Evolutionary conservation across 2,888 invertebrate genomes (phyloP).

Genomic region (Criorhina ranunculi): DNA sequence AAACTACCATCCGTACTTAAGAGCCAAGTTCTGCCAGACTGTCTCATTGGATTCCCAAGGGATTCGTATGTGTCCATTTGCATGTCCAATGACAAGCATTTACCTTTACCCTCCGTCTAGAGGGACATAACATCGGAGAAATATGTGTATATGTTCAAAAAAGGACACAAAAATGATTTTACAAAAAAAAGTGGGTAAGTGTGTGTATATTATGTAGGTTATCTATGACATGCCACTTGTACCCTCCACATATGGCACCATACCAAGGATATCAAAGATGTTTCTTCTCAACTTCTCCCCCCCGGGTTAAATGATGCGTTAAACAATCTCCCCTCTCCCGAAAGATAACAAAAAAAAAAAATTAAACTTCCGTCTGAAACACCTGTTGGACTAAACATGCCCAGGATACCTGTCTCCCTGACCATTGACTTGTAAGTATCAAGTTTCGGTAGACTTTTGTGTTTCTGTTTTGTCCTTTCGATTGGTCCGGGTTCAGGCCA

Average conservation of each 20-base stretch:
- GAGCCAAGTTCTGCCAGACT: not conserved
- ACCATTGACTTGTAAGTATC: slow-evolving; percentile 64
- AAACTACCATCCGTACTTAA: slow-evolving; percentile 1
- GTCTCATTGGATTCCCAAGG: slow-evolving; percentile 1
- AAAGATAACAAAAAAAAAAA: not conserved
- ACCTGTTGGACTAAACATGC: slow-evolving; percentile 56
- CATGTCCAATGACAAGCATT: slow-evolving; percentile 35
- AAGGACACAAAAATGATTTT: slow-evolving; percentile 28
- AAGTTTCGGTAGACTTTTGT: slow-evolving; percentile 27
- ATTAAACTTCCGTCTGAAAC: slow-evolving; percentile 28
- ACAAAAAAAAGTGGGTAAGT: too few species aligned
- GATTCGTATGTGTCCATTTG: slow-evolving; percentile 37
- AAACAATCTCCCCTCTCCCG: slow-evolving; percentile 24
- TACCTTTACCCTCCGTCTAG: slow-evolving; percentile 15
- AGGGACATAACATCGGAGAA: not conserved
- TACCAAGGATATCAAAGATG: slow-evolving; percentile 14
- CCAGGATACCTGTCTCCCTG: slow-evolving; percentile 48
- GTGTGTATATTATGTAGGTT: not conserved
- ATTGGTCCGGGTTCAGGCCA: not conserved
- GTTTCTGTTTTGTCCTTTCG: not conserved
- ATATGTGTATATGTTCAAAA: slow-evolving; percentile 10
- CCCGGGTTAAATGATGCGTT: slow-evolving; percentile 67
- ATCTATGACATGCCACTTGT: slow-evolving; percentile 23
- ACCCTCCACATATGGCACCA: slow-evolving; percentile 25
- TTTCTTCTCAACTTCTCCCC: slow-evolving; percentile 38